Percentiles rank a stretch among this genome's conserved stretches.
These are phyloP conservation scores for Macrosiphum euphorbiae DNA, from an alignment of 2,888 invertebrate genomes.

Conservation along the genomic window DNA sequence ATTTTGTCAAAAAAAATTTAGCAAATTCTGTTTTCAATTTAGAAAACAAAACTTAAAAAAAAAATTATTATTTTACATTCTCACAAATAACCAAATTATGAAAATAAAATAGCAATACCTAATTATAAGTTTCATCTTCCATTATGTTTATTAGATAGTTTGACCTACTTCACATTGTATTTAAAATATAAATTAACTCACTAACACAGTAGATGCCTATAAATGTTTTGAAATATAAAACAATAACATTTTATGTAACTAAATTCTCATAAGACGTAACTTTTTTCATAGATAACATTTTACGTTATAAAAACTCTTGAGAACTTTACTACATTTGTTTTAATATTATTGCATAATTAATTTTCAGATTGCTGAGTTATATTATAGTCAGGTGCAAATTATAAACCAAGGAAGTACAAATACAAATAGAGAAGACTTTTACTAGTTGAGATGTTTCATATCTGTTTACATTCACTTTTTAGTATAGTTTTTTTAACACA, in stretches of 20 bases:
- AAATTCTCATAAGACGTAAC: neutral
- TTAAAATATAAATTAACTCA: neutral
- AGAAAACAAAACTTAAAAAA: neutral
- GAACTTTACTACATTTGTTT: neutral
- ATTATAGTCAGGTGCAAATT: slow-evolving; percentile 92
- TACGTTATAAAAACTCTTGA: neutral
- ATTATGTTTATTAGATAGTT: neutral
- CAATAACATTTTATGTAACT: slow-evolving; percentile 19
- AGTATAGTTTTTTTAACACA: neutral
- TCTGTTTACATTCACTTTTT: neutral
- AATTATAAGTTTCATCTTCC: neutral
- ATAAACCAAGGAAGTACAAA: slow-evolving; percentile 75
- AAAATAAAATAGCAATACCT: neutral
- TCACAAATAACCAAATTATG: neutral
- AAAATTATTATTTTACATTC: neutral
- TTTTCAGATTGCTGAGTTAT: slow-evolving; percentile 83
- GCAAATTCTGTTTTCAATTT: neutral
- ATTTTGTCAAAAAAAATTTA: neutral
- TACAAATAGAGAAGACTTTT: slow-evolving; percentile 76
- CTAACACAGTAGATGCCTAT: neutral
- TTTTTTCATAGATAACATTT: neutral
- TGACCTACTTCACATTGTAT: slow-evolving; percentile 1
- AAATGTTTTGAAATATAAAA: slow-evolving; percentile 18
- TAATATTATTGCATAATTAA: slow-evolving; percentile 39
- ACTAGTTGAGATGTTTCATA: slow-evolving; percentile 70